Base-by-base conservation (phyloP, 2,888 invertebrate genomes). In the Sphaerophoria rueppellii region DNA sequence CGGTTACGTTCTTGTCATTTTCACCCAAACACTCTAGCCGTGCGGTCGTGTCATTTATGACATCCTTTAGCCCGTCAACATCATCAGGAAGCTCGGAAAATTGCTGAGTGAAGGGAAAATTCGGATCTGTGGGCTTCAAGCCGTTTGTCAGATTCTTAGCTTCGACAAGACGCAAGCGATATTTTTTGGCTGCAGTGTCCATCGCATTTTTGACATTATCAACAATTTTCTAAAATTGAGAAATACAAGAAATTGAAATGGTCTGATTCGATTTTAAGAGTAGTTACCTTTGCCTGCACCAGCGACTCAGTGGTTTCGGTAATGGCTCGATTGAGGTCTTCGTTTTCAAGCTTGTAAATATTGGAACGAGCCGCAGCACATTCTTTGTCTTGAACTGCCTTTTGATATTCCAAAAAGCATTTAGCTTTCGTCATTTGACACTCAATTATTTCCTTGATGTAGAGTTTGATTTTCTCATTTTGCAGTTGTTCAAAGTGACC, bases 21-120 rank as follows among this genome's bases (percentile, higher is more conserved):
- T 93, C 93, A 35, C 92, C 90, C 72, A 93, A 92, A 88, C 95
- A 95, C 54, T 94, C 94, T 14, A 95, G 93, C 88, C 94, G 93
- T 0, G 95, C 94, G 88, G 94, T 93, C 12, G 94, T 89, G 52
- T 94, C 94, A 43, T 93, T 92, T 75, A 94, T 92, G 60, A 93
- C 92, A 0, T 93, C 93, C 37, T 93, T 93, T 6, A 96, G 89
- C 0, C 92, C 92, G 0, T 91, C 92, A 0, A 95, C 71, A 14
- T 93, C 92, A 0, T 92, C 88, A 0, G 95, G 93, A 14, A 96
- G 88, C 12, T 90, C 89, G 0, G 92, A 91, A 87, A 95, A 95
- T 9, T 93, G 90, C 0, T 89, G 89, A 4, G 90, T 90, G 88
- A 93, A 93, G 0, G 94, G 93, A 87, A 95, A 95, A 35, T 92